Evolutionary conservation across 1,140 invertebrate species (phyloP).

Genomic region (Meloidogyne hapla): DNA sequence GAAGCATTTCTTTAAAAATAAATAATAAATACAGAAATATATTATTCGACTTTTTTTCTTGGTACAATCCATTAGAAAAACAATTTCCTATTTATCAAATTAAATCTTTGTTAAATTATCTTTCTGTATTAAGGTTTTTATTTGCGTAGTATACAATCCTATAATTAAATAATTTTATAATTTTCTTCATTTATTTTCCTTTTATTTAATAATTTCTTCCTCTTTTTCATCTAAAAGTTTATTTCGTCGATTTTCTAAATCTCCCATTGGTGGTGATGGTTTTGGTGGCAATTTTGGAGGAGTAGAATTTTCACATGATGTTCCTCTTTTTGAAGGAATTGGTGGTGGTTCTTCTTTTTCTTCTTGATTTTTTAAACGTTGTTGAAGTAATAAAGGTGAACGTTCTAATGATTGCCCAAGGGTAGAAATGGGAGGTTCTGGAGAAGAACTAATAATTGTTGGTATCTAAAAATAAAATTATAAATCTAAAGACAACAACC

Average conservation of each 20-base stretch:
- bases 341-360: conserved; percentile 6
- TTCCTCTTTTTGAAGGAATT: conserved; percentile 10
- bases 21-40: no score
- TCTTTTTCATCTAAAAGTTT: background rate
- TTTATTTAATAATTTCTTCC: background rate
- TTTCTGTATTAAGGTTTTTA: background rate
- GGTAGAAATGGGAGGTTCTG: background rate
- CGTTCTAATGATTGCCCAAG: background rate
- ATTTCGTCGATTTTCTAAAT: background rate
- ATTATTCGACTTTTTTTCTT: no score
- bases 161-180: background rate
- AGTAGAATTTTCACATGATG: background rate
- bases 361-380: background rate
- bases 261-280: conserved; percentile 10
- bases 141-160: background rate
- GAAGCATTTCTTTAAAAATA: background rate
- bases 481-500: no score
- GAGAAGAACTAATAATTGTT: background rate
- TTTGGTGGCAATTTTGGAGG: conserved; percentile 23
- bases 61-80: no score
- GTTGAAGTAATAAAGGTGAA: conserved; percentile 1
- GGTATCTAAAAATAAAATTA: no score
- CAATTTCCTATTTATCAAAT: no score
- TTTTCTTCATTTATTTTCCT: background rate
- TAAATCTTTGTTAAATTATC: no score